Base-by-base conservation (phyloP, 1,140 invertebrate genomes). In the Pomacea maculata region DNA sequence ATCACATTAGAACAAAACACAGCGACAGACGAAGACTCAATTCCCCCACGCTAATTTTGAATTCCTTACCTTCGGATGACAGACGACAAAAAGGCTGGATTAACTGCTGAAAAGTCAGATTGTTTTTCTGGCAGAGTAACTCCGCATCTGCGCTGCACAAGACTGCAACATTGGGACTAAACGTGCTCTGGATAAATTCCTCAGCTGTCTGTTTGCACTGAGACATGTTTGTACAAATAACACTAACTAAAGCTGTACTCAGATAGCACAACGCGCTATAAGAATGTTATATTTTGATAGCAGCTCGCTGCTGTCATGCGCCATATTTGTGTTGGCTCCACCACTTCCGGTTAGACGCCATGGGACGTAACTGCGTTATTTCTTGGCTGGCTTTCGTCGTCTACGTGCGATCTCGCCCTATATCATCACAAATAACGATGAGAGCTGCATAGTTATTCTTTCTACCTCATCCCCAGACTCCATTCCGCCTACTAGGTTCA, bases 141-240 rank as follows among this genome's bases (percentile, higher is more conserved):
- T 98, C 96, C 12, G 96, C 97, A 89, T 94, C 93, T 57, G 93
- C 92, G 87, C 96, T 97, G 87, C 95, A 95, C 78, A 97, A 92
- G 54, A 97, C 95, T 72, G 96, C 97, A 77, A 98, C 93, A 89
- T 96, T 94, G 0, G 97, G 97, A 55, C 95, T 96, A 92, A 98
- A 98, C 57, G 95, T 94, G 90, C 95, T 95, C 89, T 95, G 94
- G 79, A 98, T 96, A 90, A 98, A 96, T 91, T 98, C 96, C 85
- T 95, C 89, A n/a, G 92, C 94, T 55, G 95, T 89, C 80, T 91
- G 90, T 84, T 90, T 90, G 80, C 90, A 90, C 86, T 91, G 88
- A 70, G 92, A 91, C 92, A 92, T 92, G 63, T 45, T 85, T 85
- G n/a, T 14, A 15, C n/a, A 15, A 12, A 77, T 45, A 45, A 67